Conservation (phyloP, 2,797 vertebrate species). For the Potorous gilbertii region DNA sequence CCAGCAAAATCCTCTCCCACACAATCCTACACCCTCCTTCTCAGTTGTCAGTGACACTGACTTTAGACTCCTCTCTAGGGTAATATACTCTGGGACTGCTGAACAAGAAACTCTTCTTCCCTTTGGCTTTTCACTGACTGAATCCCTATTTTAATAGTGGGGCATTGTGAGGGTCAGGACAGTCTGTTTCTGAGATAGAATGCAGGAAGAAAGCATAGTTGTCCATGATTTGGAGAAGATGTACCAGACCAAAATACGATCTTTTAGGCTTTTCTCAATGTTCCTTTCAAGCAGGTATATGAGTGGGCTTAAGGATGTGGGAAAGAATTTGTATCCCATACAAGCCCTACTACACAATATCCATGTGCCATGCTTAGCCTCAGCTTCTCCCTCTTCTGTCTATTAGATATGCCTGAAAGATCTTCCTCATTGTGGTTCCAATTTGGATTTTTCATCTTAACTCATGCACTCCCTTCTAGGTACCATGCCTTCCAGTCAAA, state of each 20-base stretch:
- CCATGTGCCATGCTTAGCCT: background rate
- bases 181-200: background rate
- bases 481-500: background rate
- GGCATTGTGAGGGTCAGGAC: background rate
- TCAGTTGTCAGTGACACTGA: background rate
- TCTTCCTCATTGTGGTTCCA: background rate
- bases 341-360: background rate
- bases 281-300: background rate
- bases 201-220: background rate
- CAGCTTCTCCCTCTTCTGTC: background rate
- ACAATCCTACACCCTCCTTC: background rate
- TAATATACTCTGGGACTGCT: background rate
- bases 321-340: background rate
- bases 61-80: background rate
- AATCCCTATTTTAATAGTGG: background rate
- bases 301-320: background rate
- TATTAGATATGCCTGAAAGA: background rate
- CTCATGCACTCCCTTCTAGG: background rate
- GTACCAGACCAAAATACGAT: background rate
- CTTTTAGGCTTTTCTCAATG: background rate
- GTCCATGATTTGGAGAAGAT: background rate
- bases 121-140: background rate
- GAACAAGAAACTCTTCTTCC: background rate
- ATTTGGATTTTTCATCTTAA: background rate
- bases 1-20: background rate